Evolutionary conservation across 2,113 vertebrate species (phyloP).

Genomic region (Pipra filicauda): DNA sequence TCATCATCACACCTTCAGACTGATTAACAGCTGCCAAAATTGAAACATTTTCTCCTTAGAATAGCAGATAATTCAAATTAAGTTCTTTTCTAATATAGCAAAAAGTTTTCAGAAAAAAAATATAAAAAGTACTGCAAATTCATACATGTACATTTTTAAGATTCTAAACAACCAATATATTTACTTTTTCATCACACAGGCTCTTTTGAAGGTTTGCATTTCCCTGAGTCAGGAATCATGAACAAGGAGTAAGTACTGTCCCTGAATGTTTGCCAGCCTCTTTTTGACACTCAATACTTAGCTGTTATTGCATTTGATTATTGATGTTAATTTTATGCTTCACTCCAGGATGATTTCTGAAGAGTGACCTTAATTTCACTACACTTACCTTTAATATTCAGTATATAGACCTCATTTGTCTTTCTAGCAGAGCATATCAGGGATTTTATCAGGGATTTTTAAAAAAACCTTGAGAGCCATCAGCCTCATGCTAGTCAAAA

Average conservation of each 20-base stretch:
- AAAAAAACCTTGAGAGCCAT: background rate
- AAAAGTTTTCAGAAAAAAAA: background rate
- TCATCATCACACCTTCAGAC: background rate
- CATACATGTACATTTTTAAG: background rate
- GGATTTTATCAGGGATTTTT: background rate
- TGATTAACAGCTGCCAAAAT: background rate
- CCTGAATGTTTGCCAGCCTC: background rate
- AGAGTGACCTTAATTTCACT: background rate
- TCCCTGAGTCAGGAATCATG: background rate
- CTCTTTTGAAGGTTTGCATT: background rate
- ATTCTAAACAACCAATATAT: background rate
- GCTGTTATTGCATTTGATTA: background rate
- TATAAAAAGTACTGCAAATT: background rate
- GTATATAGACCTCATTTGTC: background rate
- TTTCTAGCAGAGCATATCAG: background rate
- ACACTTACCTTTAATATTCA: background rate
- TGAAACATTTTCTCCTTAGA: background rate
- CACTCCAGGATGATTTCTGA: background rate
- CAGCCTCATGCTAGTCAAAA: background rate
- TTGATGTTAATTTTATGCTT: background rate
- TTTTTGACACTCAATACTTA: background rate
- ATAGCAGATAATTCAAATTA: background rate
- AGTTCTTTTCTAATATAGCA: background rate
- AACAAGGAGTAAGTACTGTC: conserved; percentile 22
- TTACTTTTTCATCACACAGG: background rate